Evolutionary conservation across 2,113 vertebrate genomes (phyloP), one percentile per base, ranked within the genome.

Genomic region (Clinocottus analis): DNA sequence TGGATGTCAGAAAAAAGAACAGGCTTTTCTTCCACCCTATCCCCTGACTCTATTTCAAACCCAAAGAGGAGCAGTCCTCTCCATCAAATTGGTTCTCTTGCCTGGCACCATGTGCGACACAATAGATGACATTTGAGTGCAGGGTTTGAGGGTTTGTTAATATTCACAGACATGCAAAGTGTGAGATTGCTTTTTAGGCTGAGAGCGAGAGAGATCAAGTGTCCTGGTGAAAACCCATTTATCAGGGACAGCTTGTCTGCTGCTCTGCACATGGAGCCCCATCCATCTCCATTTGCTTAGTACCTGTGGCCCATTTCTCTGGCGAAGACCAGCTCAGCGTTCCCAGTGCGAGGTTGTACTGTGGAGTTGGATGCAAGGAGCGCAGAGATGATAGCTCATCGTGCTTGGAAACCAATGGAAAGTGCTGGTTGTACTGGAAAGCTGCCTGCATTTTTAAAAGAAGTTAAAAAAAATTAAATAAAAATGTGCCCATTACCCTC

Each of bases 121-220:
- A 90, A 93, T 89, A 79, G 89, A 87, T 92, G 89, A 91, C 87
- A 92, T 91, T 93, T 92, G 84, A 85, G 88, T 85, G 88, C 81
- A 41, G 82, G 83, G 82, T 91, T 84, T 85, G 88, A 90, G 89
- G 91, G 85, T 92, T 86, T 89, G 88, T 94, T 94, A 92, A 92
- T 93, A 92, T 94, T 93, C 92, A 93, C 89, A 91, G 88, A 93
- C 90, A 92, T 94, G 93, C 89, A 92, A 92, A 93, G 87, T 88
- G 85, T 82, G 81, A 92, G 89, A 94, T 93, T 94, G 90, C 90
- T 92, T 94, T 93, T 92, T 90, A 89, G 90, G 78, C 87, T 78
- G 87, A 91, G 91, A 92, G 88, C 75, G 64, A 79, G 79, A 74
- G 81, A 86, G 88, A 89, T 90, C 90, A 92, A 93, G 90, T 90